These are phyloP conservation scores for Steinernema khuongi DNA, from an alignment of 1,140 invertebrate genomes.

Conservation along the genomic window DNA sequence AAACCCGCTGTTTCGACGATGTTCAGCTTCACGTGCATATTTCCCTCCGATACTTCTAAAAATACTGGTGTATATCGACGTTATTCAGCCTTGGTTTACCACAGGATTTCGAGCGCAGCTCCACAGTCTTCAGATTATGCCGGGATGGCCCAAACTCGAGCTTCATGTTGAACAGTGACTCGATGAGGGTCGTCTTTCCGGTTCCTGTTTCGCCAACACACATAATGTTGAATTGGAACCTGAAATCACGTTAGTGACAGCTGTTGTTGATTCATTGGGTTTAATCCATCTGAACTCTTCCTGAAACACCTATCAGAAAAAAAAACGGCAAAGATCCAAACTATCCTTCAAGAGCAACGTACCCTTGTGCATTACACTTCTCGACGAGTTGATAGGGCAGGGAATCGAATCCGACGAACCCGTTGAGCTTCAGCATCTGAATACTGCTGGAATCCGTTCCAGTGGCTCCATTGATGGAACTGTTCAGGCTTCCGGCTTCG, in stretches of 20 bases:
- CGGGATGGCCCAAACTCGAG: constrained; percentile 69
- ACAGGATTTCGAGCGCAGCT: constrained; percentile 90
- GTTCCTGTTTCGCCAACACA: constrained; percentile 85
- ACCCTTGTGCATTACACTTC: constrained; percentile 93
- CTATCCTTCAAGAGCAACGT: no score
- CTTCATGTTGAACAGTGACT: constrained; percentile 95
- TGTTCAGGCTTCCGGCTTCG: not conserved
- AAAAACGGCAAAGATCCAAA: no score
- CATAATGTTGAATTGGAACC: constrained; percentile 59
- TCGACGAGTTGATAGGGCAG: constrained; percentile 95
- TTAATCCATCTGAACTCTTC: no score
- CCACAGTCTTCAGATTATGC: constrained; percentile 68
- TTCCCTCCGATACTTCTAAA: constrained; percentile 86
- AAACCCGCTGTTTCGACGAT: constrained; percentile 97
- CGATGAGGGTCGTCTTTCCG: constrained; percentile 97
- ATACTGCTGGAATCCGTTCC: not conserved
- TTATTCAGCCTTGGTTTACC: constrained; percentile 55
- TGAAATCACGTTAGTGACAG: constrained; percentile 45
- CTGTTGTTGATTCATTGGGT: not conserved
- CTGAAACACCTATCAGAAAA: no score
- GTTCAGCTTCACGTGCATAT: constrained; percentile 87
- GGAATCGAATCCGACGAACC: constrained; percentile 97
- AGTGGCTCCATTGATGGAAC: not conserved
- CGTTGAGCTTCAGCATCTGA: constrained; percentile 74
- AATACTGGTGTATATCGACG: constrained; percentile 33